Conservation (phyloP, 2,888 invertebrate species). For the Blastobasis adustella region DNA sequence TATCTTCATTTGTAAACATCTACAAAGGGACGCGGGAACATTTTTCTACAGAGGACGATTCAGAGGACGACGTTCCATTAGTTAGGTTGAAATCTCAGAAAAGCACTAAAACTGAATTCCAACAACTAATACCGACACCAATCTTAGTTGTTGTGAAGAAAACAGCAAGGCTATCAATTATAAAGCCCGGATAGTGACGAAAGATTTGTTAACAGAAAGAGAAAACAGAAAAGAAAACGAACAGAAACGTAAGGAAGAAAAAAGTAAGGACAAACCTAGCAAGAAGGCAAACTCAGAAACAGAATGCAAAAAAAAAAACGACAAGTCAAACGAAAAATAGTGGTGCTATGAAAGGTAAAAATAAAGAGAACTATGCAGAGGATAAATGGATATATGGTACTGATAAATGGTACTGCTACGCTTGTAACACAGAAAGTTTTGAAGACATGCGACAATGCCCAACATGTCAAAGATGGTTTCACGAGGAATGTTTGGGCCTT, state of each 20-base stretch:
- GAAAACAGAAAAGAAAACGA: not conserved
- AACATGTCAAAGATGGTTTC: constrained; percentile 5
- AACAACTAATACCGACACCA: not conserved
- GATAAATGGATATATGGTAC: not conserved
- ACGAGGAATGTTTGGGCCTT: constrained; percentile 6
- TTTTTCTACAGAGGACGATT: not conserved
- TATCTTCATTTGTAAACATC: not conserved
- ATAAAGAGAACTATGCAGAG: too few relatives aligned
- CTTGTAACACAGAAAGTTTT: constrained; percentile 4
- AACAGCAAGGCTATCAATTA: not conserved
- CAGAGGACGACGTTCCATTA: not conserved
- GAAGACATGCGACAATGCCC: constrained; percentile 8
- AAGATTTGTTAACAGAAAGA: not conserved
- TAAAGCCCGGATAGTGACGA: not conserved
- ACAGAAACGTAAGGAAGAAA: not conserved
- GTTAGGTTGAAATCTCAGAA: not conserved
- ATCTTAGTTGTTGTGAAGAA: not conserved
- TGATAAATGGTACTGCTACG: constrained; percentile 4
- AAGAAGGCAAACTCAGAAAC: not conserved
- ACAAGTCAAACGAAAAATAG: too few relatives aligned
- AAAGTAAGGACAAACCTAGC: not conserved
- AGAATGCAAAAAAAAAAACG: not conserved
- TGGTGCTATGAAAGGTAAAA: too few relatives aligned
- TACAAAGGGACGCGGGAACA: not conserved
- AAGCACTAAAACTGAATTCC: not conserved